phyloP scores from a whole-genome alignment of 2,888 invertebrate species.

The Meteorus cinctellus region DNA sequence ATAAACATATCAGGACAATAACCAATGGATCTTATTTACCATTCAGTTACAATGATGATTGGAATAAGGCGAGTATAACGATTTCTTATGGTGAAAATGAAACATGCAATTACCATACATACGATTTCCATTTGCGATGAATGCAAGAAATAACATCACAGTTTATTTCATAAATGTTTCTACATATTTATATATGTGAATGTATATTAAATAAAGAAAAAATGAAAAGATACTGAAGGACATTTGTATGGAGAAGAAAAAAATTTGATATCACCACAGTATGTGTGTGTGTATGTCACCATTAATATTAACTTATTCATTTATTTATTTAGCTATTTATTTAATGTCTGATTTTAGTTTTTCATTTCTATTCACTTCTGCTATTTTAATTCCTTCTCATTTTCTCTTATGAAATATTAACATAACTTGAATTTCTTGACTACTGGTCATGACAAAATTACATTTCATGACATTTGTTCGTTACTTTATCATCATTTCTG shows the following conservation, averaged over 20 bases:
- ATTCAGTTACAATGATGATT: conserved; percentile 39
- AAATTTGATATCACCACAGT: background rate
- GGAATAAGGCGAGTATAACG: conserved; percentile 36
- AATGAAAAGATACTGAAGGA: background rate
- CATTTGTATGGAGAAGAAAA: conserved; percentile 31
- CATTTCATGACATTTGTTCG: background rate
- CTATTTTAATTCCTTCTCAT: background rate
- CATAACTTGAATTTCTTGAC: background rate
- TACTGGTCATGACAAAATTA: background rate
- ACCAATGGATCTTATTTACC: conserved; percentile 63
- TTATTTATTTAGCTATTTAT: conserved; percentile 7
- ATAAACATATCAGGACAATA: conserved; percentile 64
- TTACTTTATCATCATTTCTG: too few species aligned
- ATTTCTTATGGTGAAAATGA: conserved; percentile 38
- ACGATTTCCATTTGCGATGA: conserved; percentile 36
- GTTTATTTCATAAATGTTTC: background rate
- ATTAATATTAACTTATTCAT: background rate
- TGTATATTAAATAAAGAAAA: background rate
- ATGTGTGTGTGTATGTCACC: background rate
- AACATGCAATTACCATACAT: conserved; percentile 40
- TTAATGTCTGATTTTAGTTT: conserved; percentile 4
- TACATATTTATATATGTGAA: background rate
- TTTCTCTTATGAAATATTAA: background rate
- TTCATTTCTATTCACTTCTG: background rate
- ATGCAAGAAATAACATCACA: conserved; percentile 28